Evolutionary conservation across 2,113 vertebrate species (phyloP), one percentile per base, ranked within the genome.

Genomic region (Calonectris borealis): DNA sequence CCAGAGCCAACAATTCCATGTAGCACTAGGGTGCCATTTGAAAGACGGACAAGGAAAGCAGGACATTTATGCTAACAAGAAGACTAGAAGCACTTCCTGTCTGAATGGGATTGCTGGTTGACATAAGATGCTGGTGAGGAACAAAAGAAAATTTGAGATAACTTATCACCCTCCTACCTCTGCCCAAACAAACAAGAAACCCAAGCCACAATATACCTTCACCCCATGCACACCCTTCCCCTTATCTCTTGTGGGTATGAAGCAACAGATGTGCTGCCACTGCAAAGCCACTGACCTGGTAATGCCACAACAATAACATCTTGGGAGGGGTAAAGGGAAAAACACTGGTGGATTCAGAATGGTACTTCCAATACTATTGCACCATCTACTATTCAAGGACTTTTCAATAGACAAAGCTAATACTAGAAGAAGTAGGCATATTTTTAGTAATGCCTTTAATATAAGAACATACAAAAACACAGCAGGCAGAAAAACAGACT

Each of bases 341-440:
- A 88, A 46, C 13, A 8, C 25, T 16, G 13, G 2, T 20, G 52
- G 61, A 36, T 38, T 80, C 89, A 69, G 44, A 73, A 68, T 4
- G 25, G 38, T 42, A 75, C 68, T 93, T 72, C 34, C 71, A 83
- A 36, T 42, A 61, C 29, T 51, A 46, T 29, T 12, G 2, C 75
- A 81, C 15, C 65, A 89, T 27, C 38, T 42, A 12, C 51, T 40
- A 16, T 4, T 83, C 70, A 80, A 72, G 21, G 58, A 72, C 60
- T 77, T 62, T 66, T 36, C 51, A 40, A 79, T 0, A 65, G 31
- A 40, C 49, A 83, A 83, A 72, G 27, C 34, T 61, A 48, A 71
- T 4, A n/a, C 10, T 11, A 51, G 14, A 51, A 83, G 9, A 87
- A 82, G 29, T 34, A 75, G 0, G 2, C 0, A 6, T 34, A 60